phyloP scores from a whole-genome alignment of 37 sponge, comb jelly and placozoan species.

The Ephydatia muelleri region DNA sequence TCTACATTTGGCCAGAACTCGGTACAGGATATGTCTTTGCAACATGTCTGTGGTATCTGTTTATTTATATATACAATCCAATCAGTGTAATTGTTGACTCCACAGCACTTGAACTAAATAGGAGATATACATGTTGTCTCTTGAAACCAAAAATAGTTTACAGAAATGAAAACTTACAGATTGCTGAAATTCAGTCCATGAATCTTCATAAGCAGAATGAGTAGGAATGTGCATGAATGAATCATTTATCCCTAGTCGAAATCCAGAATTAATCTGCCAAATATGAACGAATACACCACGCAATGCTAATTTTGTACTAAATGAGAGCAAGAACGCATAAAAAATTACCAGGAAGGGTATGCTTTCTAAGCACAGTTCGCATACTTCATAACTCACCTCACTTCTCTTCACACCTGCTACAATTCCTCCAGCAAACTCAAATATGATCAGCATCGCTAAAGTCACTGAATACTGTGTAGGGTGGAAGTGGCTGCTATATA shows the following conservation, averaged over 20 bases:
- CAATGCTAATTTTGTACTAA: not conserved
- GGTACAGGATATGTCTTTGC: not conserved
- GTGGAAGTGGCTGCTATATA: not conserved
- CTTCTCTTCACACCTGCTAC: conserved; percentile 45
- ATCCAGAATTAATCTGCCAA: not conserved
- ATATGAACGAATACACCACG: not conserved
- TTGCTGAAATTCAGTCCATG: not conserved
- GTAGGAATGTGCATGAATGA: not conserved
- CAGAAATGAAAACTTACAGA: not conserved
- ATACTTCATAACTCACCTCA: conserved; percentile 16
- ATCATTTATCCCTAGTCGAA: not conserved
- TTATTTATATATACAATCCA: not conserved
- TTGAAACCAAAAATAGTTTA: not conserved
- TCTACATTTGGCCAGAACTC: not conserved
- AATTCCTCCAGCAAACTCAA: conserved; percentile 63
- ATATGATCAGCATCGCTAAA: conserved; percentile 39
- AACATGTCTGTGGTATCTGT: not conserved
- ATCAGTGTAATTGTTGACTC: conserved; percentile 24
- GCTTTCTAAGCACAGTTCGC: too few species aligned
- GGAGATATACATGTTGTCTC: not conserved
- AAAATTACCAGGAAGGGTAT: too few species aligned
- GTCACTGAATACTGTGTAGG: conserved; percentile 49
- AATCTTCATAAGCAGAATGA: not conserved
- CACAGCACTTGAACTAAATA: conserved; percentile 64
- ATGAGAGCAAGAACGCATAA: not conserved